These are phyloP conservation scores for Calyptomena viridis DNA, from an alignment of 2,113 vertebrate species.

Conservation along the genomic window DNA sequence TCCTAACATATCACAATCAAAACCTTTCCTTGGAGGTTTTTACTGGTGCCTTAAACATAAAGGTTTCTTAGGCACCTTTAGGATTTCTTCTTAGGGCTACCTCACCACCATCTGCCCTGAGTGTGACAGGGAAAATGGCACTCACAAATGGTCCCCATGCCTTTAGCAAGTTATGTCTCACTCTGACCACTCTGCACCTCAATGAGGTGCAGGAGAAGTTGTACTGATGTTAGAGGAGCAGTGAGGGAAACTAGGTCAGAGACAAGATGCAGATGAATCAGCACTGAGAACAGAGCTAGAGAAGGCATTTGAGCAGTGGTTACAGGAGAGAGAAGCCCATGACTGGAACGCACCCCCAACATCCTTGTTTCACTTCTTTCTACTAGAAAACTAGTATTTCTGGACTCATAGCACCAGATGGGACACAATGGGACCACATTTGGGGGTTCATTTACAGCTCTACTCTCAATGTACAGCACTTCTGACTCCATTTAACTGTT, in stretches of 20 bases:
- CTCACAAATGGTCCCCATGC: not conserved
- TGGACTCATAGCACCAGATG: not conserved
- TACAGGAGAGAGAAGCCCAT: not conserved
- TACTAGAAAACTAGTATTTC: not conserved
- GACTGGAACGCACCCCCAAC: not conserved
- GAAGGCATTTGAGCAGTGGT: not conserved
- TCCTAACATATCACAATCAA: not conserved
- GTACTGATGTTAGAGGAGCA: not conserved
- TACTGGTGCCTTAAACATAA: not conserved
- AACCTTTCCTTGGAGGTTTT: not conserved
- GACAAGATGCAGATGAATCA: not conserved
- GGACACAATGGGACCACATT: not conserved
- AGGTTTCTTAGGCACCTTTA: not conserved
- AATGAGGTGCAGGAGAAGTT: not conserved
- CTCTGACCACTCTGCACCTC: not conserved
- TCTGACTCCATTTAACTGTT: not conserved
- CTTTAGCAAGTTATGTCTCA: not conserved
- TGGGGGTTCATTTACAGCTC: not conserved
- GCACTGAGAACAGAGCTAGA: not conserved
- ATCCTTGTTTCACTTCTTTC: not conserved
- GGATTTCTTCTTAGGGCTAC: not conserved
- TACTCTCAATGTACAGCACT: not conserved
- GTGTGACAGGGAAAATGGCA: not conserved
- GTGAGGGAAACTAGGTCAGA: not conserved
- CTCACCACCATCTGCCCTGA: not conserved